These are phyloP conservation scores for Rhinoptilus africanus DNA, from an alignment of 2,113 vertebrate genomes.

Conservation along the genomic window DNA sequence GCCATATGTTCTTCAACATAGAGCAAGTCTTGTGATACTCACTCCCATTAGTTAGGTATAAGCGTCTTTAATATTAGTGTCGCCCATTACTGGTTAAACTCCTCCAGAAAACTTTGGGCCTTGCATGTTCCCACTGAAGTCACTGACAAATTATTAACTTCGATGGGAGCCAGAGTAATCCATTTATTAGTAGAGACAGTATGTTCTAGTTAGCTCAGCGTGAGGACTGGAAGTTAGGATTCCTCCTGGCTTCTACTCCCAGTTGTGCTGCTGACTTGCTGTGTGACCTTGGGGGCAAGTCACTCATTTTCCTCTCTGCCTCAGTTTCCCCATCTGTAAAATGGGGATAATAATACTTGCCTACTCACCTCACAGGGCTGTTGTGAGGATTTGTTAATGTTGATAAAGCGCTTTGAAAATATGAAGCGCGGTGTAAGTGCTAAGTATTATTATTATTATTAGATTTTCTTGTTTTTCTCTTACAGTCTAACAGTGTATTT, in stretches of 20 bases:
- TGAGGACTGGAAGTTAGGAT: neutral
- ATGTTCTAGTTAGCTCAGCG: neutral
- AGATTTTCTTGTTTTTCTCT: constrained; percentile 79
- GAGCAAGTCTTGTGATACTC: neutral
- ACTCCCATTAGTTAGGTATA: neutral
- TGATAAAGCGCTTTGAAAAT: constrained; percentile 41
- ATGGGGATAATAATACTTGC: constrained; percentile 64
- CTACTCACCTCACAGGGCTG: constrained; percentile 27
- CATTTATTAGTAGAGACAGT: neutral
- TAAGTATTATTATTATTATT: constrained; percentile 78
- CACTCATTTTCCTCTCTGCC: neutral
- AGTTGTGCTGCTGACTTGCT: neutral
- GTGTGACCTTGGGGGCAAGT: neutral
- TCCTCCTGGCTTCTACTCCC: neutral
- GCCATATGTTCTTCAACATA: neutral
- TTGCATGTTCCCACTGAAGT: neutral
- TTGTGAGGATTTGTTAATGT: constrained; percentile 40
- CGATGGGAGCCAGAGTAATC: neutral
- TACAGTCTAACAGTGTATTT: constrained; percentile 80
- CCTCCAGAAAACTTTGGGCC: neutral
- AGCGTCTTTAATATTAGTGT: neutral
- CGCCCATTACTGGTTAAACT: neutral
- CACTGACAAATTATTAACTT: neutral
- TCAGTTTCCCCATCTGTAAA: constrained; percentile 66
- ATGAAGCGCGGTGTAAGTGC: constrained; percentile 38